These are phyloP conservation scores for Cerceris rybyensis DNA, from an alignment of 2,888 invertebrate genomes.

Conservation along the genomic window DNA sequence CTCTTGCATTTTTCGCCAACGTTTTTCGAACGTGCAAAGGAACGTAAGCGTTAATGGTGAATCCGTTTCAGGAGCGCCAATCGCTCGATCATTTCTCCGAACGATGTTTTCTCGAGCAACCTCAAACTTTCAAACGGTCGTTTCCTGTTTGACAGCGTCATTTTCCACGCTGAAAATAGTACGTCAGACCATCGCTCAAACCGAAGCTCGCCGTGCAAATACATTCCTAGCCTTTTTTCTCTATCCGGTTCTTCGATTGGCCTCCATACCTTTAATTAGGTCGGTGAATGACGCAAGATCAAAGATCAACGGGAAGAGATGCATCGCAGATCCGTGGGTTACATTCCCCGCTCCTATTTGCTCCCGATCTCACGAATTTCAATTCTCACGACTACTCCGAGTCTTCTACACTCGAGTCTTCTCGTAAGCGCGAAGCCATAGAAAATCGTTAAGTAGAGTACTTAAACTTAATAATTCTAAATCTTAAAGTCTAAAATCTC, in stretches of 20 bases:
- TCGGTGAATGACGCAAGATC: conserved; percentile 50
- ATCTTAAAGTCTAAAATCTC: conserved; percentile 3
- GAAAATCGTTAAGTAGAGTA: conserved; percentile 61
- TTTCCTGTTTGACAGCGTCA: no score
- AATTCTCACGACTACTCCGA: conserved; percentile 52
- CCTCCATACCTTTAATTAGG: conserved; percentile 62
- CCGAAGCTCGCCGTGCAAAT: no score
- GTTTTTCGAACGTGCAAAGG: background rate
- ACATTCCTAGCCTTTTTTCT: no score
- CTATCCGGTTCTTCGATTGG: conserved; percentile 53
- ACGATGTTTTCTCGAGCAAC: background rate
- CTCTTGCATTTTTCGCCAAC: conserved; percentile 29
- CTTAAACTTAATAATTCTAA: conserved; percentile 26
- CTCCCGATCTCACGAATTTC: conserved; percentile 34
- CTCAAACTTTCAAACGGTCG: no score
- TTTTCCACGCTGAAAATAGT: no score
- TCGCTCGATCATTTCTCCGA: background rate
- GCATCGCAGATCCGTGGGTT: conserved; percentile 28
- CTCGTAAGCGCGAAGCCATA: conserved; percentile 52
- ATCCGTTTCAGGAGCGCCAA: background rate
- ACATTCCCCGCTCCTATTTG: conserved; percentile 9
- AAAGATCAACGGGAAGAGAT: conserved; percentile 48
- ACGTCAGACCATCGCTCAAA: no score
- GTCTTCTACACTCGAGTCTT: conserved; percentile 37
- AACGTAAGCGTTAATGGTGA: background rate